Evolutionary conservation across 2,888 invertebrate genomes (phyloP).

Genomic region (Rotaria magnacalcarata): DNA sequence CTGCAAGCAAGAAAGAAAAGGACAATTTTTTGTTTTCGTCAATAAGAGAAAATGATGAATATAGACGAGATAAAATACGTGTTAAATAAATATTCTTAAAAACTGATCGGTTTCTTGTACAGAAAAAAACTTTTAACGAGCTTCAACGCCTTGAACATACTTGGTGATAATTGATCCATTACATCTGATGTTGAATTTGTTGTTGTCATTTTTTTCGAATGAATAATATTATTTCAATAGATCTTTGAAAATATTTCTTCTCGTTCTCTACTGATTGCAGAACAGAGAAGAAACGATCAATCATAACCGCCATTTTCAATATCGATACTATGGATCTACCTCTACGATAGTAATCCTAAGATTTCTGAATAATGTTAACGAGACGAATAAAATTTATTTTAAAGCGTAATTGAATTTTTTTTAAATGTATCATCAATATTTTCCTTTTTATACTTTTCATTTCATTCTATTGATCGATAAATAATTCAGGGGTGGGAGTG

Average conservation of each 20-base stretch:
- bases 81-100: too few species aligned
- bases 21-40: not conserved
- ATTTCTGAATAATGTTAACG: not conserved
- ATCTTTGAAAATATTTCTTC: too few species aligned
- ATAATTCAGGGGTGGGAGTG: too few species aligned
- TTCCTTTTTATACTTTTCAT: too few species aligned
- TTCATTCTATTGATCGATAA: too few species aligned
- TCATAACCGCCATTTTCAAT: not conserved
- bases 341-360: not conserved
- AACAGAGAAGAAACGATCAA: not conserved
- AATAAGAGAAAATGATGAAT: too few species aligned
- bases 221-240: too few species aligned
- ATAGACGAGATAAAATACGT: too few species aligned
- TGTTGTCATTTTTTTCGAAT: not conserved
- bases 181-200: not conserved
- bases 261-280: too few species aligned
- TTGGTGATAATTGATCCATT: conserved; percentile 9
- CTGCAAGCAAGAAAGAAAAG: not conserved
- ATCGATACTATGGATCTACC: not conserved
- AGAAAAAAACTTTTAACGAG: too few species aligned
- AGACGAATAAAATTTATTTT: not conserved
- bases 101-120: too few species aligned
- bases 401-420: not conserved
- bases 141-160: not conserved
- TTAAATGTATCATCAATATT: too few species aligned